phyloP scores from a whole-genome alignment of 2,797 vertebrate species.

The Periophthalmus magnuspinnatus region DNA sequence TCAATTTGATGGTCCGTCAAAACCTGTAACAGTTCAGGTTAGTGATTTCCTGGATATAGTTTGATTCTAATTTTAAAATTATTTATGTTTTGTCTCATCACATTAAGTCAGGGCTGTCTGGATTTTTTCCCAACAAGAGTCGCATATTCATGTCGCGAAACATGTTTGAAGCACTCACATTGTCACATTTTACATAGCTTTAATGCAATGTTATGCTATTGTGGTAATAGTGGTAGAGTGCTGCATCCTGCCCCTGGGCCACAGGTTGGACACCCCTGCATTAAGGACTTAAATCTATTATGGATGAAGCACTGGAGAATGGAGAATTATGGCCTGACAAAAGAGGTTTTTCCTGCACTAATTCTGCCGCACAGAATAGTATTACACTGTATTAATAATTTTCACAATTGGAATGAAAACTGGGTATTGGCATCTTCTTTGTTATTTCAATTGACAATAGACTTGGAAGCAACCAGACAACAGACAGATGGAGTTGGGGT shows the following conservation, averaged over 20 bases:
- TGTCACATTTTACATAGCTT: too few species aligned
- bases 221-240: too few species aligned
- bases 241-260: too few species aligned
- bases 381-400: background rate
- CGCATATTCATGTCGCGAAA: too few species aligned
- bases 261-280: background rate
- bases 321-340: background rate
- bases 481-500: constrained; percentile 6
- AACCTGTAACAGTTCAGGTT: too few species aligned
- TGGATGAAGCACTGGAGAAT: too few species aligned
- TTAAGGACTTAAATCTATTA: background rate
- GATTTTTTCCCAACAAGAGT: too few species aligned
- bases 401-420: background rate
- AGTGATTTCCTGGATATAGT: background rate
- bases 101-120: background rate
- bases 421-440: background rate
- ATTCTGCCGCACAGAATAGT: background rate
- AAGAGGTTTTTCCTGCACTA: background rate
- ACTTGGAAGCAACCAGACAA: background rate
- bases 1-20: too few species aligned
- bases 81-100: background rate
- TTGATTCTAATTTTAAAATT: background rate
- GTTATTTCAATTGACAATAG: constrained; percentile 7
- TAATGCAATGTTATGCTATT: too few species aligned
- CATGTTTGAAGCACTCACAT: too few species aligned